Evolutionary conservation across 2,888 invertebrate species (phyloP), one percentile per base, ranked within the genome.

Genomic region (Escarpia spicata): DNA sequence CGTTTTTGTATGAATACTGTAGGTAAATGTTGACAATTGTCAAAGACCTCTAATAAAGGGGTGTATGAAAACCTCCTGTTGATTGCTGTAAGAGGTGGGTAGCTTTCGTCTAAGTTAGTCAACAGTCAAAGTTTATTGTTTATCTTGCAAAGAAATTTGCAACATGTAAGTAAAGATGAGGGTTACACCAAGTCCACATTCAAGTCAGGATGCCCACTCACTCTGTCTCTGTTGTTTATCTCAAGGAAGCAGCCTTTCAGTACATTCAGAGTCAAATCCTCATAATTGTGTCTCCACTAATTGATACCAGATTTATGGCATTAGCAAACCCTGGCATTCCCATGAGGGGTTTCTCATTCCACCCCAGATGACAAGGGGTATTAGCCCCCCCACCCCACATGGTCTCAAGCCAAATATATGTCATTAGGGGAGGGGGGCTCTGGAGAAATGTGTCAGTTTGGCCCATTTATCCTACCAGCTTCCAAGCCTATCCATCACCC

Each of bases 261-360:
- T 4, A 1, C n/a, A 4, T 19, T 60, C 75, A 75, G 6, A 26
- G 75, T 75, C 26, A 26, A 26, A 15, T 75, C 26, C 75, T 75
- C 75, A 19, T 75, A 75, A 26, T 75, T 26, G 19, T 75, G 75
- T 75, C 75, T 75, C 26, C 19, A 75, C 75, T 75, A 75, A 75
- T 75, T 75, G 75, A 75, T 75, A 75, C n/a, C 75, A 75, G 75
- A 75, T 75, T 75, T 75, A 75, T 75, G 75, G 75, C 75, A 75
- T 75, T 75, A 75, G 75, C n/a, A 75, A 75, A 75, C 19, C 26
- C 75, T 75, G 75, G 75, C 75, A 75, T 75, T 75, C 75, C 75
- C 75, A 26, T 19, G 75, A 6, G 75, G 75, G 75, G 75, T 26
- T 75, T 75, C 75, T 6, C 75, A 75, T 75, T 75, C 75, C 75